Evolutionary conservation across 2,113 vertebrate species (phyloP).

Genomic region (Xiphophorus couchianus): DNA sequence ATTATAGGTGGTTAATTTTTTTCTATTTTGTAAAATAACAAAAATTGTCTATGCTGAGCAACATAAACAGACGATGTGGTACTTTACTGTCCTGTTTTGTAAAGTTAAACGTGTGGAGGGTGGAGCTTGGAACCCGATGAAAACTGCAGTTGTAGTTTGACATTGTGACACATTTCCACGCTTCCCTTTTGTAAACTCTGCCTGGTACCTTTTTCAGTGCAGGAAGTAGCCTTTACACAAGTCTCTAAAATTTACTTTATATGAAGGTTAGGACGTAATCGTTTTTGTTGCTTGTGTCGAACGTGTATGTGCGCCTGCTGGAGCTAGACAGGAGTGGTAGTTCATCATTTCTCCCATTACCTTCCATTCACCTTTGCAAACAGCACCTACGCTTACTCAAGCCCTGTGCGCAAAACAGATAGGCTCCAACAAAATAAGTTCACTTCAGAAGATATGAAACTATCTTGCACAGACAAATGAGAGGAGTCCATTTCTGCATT

Average conservation of each 20-base stretch:
- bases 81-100: too few relatives aligned
- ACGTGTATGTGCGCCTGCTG: conserved; percentile 42
- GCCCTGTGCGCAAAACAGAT: conserved; percentile 27
- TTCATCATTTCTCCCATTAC: conserved; percentile 69
- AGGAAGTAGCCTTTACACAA: background rate
- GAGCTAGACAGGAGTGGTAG: conserved; percentile 44
- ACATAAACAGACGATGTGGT: too few relatives aligned
- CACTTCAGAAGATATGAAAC: conserved; percentile 44
- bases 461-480: conserved; percentile 30
- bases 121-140: too few relatives aligned
- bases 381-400: conserved; percentile 44
- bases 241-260: conserved; percentile 38
- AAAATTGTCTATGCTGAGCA: too few relatives aligned
- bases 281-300: conserved; percentile 31
- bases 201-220: too few relatives aligned
- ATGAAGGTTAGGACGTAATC: conserved; percentile 57
- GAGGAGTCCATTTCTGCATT: conserved; percentile 7
- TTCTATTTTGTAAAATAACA: too few relatives aligned
- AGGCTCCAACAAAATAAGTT: conserved; percentile 26
- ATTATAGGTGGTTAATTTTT: background rate
- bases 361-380: conserved; percentile 63
- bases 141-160: too few relatives aligned
- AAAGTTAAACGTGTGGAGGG: too few relatives aligned
- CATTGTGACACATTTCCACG: too few relatives aligned
- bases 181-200: too few relatives aligned